A percentile compares a stretch with the other conserved stretches of the same genome.
Conservation (phyloP, 2,888 invertebrate species). For the Globia sparganii region DNA sequence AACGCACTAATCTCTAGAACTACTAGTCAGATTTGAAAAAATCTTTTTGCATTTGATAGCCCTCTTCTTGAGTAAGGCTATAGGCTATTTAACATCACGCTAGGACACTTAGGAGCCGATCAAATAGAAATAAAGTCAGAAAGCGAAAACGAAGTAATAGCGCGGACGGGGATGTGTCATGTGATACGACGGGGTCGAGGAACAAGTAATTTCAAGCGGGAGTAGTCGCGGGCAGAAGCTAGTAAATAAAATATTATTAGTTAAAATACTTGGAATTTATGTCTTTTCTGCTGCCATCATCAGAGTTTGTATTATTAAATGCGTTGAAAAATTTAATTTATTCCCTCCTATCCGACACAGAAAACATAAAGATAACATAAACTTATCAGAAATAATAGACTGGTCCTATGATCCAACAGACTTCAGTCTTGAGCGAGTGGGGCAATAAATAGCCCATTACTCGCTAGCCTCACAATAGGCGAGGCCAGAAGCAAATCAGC, state of each 20-base stretch:
- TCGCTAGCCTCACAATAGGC: slow-evolving; percentile 63
- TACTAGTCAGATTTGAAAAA: not conserved
- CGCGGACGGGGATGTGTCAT: not conserved
- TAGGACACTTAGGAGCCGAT: not conserved
- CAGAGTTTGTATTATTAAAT: not conserved
- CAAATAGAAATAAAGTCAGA: not conserved
- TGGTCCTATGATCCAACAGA: slow-evolving; percentile 26
- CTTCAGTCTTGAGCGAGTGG: slow-evolving; percentile 31
- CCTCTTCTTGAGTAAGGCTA: not conserved
- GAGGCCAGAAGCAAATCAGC: slow-evolving; percentile 69
- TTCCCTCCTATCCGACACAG: slow-evolving; percentile 1
- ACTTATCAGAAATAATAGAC: slow-evolving; percentile 37
- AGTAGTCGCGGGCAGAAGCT: not conserved
- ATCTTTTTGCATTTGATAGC: not conserved
- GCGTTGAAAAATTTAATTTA: slow-evolving; percentile 25
- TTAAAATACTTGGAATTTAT: slow-evolving; percentile 12
- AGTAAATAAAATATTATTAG: not conserved
- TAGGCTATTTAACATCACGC: not conserved
- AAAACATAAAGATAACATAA: slow-evolving; percentile 43
- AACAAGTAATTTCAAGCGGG: not conserved
- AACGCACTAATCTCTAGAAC: not conserved
- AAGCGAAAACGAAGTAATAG: not conserved
- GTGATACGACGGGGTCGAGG: not conserved
- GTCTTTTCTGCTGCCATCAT: not conserved
- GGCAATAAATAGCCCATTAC: slow-evolving; percentile 67